phyloP scores from a whole-genome alignment of 2,888 invertebrate species.

The Teleiodes luculella region DNA sequence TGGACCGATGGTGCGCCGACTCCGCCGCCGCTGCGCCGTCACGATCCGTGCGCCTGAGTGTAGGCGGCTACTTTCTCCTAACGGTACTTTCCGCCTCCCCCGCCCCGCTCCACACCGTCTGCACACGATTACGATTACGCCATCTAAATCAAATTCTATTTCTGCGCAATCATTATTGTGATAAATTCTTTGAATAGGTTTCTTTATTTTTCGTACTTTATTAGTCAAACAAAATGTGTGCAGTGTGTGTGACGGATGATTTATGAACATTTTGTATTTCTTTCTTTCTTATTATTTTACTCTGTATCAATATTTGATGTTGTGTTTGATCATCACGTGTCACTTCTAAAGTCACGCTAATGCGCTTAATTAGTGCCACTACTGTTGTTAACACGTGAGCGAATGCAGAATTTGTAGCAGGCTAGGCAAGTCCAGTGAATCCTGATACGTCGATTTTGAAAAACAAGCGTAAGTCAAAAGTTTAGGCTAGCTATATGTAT shows the following conservation, averaged over 20 bases:
- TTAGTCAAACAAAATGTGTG: neutral
- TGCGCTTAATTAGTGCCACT: too few species aligned
- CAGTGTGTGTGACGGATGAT: slow-evolving; percentile 14
- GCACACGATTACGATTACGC: slow-evolving; percentile 56
- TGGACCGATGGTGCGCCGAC: slow-evolving; percentile 35
- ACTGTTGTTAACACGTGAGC: neutral
- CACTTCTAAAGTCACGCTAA: too few species aligned
- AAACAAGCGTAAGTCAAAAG: too few species aligned
- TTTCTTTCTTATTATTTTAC: too few species aligned
- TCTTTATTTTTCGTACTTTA: neutral
- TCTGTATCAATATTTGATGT: neutral
- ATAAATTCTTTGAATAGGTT: slow-evolving; percentile 34
- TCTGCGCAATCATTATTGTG: slow-evolving; percentile 54
- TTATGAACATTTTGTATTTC: too few species aligned
- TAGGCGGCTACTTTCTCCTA: slow-evolving; percentile 77
- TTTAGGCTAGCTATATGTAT: too few species aligned
- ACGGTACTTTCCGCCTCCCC: slow-evolving; percentile 58
- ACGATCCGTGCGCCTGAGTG: slow-evolving; percentile 58
- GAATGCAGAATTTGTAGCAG: neutral
- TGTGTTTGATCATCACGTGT: neutral
- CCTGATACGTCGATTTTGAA: too few species aligned
- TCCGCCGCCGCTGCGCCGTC: slow-evolving; percentile 34
- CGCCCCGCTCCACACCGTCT: slow-evolving; percentile 30
- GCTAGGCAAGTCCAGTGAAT: too few species aligned
- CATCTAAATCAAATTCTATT: slow-evolving; percentile 63